Evolutionary conservation across 1,140 invertebrate genomes (phyloP), one percentile per base, ranked within the genome.

Genomic region (Bombus waltoni): DNA sequence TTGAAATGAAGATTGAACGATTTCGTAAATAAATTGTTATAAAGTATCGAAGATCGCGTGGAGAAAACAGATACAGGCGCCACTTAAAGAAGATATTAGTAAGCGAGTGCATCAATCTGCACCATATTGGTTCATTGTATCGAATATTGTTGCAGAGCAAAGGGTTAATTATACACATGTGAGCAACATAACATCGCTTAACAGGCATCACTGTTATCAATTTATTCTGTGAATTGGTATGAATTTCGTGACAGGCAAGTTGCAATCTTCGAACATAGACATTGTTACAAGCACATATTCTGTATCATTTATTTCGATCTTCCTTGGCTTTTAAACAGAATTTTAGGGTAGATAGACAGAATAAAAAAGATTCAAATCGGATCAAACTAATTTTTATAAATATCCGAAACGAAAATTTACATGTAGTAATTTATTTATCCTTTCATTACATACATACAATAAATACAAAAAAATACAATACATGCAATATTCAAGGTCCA

Each of bases 131-230:
- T 80, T 53, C 40, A 25, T 72, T 62, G 53, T 44, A 57, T 47
- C 66, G 42, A 65, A 80, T 70, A 73, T 59, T 44, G 59, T 65
- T 32, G 42, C 53, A 44, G 68, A 80, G 76, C 77, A 80, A 72
- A 65, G 25, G 83, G 77, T 85, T 73, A 85, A 85, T 80, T 73
- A 71, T 65, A 32, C 66, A 80, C 72, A 80, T 80, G 28, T 44
- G 9, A 28, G 42, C 68, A 42, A 28, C 53, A 73, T 65, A 80
- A 72, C 76, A 40, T 80, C 57, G 57, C 35, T 85, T 85, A 80
- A 85, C 28, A 72, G 32, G 47, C 77, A 42, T 73, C 68, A 13
- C 42, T 44, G 22, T 65, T 72, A 28, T 42, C 77, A 85, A 80
- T 85, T 73, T 53, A 70, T 85, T 10, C 18, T 25, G 9, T 32